phyloP scores from a whole-genome alignment of 2,113 vertebrate species.

The Trogon surrucura region DNA sequence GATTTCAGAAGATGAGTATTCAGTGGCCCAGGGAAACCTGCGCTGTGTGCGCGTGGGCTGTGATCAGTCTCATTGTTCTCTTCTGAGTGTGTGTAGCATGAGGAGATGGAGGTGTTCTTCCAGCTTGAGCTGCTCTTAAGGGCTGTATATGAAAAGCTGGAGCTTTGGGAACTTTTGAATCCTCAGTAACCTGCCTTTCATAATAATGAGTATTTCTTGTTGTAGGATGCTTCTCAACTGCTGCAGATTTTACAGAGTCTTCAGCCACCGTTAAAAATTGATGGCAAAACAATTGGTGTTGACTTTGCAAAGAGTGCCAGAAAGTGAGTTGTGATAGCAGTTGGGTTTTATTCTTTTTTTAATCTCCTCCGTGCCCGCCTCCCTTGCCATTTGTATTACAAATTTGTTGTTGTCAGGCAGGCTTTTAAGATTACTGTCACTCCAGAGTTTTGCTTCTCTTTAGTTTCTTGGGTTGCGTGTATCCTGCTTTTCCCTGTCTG shows the following conservation, averaged over 20 bases:
- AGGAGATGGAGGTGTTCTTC: not conserved
- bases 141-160: not conserved
- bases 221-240: slow-evolving; percentile 95
- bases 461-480: not conserved
- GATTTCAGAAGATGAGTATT: not conserved
- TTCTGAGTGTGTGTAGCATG: accelerated
- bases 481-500: not conserved
- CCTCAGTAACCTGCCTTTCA: not conserved
- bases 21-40: accelerated
- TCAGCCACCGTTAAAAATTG: slow-evolving; percentile 94
- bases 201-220: not conserved
- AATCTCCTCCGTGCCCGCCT: not conserved
- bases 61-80: accelerated
- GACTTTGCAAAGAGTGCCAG: slow-evolving; percentile 98
- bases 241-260: slow-evolving; percentile 94
- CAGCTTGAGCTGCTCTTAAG: not conserved
- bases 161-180: not conserved
- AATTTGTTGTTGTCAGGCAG: not conserved
- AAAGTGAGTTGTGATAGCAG: slow-evolving; percentile 84
- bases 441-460: not conserved
- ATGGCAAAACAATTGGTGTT: slow-evolving; percentile 97
- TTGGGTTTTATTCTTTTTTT: not conserved
- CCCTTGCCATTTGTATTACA: not conserved
- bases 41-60: accelerated
- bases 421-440: not conserved